phyloP scores from a whole-genome alignment of 2,113 vertebrate genomes.

The Chionis minor region DNA sequence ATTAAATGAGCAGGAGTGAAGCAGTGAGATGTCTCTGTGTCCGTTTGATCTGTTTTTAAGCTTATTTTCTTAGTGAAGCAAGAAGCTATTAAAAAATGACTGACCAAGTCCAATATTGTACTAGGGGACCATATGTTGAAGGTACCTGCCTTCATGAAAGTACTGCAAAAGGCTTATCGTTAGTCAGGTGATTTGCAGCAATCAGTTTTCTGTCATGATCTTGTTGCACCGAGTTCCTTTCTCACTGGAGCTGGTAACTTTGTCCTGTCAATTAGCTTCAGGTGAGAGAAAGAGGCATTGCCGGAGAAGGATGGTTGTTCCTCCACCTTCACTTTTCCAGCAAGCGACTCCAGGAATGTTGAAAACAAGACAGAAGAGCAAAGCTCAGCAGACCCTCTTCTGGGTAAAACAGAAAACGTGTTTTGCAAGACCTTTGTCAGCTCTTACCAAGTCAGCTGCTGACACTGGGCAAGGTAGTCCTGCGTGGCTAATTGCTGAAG shows the following conservation, averaged over 20 bases:
- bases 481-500: conserved; percentile 89
- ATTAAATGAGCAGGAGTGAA: not conserved
- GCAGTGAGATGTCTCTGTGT: not conserved
- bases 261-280: conserved; percentile 54
- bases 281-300: conserved; percentile 88
- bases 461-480: conserved; percentile 83
- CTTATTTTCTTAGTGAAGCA: not conserved
- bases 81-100: not conserved
- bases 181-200: not conserved
- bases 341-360: conserved; percentile 78
- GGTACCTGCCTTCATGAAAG: not conserved
- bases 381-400: conserved; percentile 87
- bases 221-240: not conserved
- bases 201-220: not conserved
- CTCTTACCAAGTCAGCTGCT: conserved; percentile 78
- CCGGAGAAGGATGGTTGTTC: conserved; percentile 81
- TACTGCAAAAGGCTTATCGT: not conserved
- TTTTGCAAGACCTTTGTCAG: conserved; percentile 85
- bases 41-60: not conserved
- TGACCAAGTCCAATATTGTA: not conserved
- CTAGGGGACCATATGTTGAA: not conserved
- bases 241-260: not conserved
- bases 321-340: conserved; percentile 86
- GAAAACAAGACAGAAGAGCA: conserved; percentile 81
- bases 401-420: conserved; percentile 83